Base-by-base conservation (phyloP, 2,888 invertebrate genomes). In the Drosophila aldrichi region DNA sequence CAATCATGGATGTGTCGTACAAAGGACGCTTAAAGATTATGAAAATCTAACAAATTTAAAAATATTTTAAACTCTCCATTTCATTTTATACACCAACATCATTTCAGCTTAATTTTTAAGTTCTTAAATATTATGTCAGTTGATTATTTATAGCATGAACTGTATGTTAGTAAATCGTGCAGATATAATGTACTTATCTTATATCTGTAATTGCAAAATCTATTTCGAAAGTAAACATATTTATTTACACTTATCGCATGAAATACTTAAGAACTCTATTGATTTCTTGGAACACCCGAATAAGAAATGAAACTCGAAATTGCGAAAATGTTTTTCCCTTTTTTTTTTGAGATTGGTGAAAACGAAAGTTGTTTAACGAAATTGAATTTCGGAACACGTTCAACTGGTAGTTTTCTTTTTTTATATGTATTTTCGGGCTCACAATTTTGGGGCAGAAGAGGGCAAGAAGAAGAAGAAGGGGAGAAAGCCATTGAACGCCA, bases 401-500 rank as follows among this genome's bases (percentile, higher is more conserved):
- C 22, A 20, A 20, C n/a, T 32, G n/a, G 20, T 25, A 46, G 43
- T 16, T 48, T 48, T 36, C 9, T 54, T 14, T 44, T 22, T 44
- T 41, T 18, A 5, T 18, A 1, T 22, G 12, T 36, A 32, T 32
- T 29, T 38, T 62, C 18, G 36, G 20, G 36, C 32, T 38, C 46
- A 20, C 46, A 20, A 29, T 38, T n/a, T 38, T n/a, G 38, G 25
- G 20, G 52, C 25, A 32, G 25, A 14, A 32, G 25, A 14, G 25
- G 41, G 36, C 49, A 9, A 51, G 29, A 34, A 14, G 48, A 7
- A 22, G 51, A 8, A 36, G n/a, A n/a, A n/a, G n/a, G n/a, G n/a
- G n/a, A n/a, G n/a, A 36, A 60, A 66, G 51, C 9, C 56, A 66
- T 41, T 29, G 40, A 18, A 18, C 48, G 38, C 41, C 48, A 41